Evolutionary conservation across 2,888 invertebrate species (phyloP), one percentile per base, ranked within the genome.

Genomic region (Agapostemon virescens): DNA sequence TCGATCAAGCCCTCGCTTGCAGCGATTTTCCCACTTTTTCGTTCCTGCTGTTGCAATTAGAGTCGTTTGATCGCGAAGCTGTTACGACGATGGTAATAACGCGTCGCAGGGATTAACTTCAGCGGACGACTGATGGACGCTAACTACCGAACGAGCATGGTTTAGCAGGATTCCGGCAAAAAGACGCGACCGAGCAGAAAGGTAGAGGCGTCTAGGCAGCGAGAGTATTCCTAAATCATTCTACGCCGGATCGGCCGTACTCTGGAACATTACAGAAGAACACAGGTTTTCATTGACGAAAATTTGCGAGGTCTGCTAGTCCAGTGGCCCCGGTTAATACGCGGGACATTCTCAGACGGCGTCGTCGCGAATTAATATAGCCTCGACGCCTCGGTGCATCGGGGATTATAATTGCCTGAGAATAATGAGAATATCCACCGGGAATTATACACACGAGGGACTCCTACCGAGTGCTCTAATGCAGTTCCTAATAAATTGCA

Each of bases 311-410:
- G 49, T 7, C 76, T 71, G 55, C 67, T 61, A 77, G 87, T 83
- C 84, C 86, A 86, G 81, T 79, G 85, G 84, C 87, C 87, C 55
- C 84, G 73, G 78, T 83, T 87, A 87, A 87, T 87, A 85, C 86
- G 81, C 79, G 75, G 63, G 79, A 85, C 88, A 88, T 88, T 88
- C 88, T 88, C 87, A 89, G 89, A 89, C 89, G 85, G 85, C 88
- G 88, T 85, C 88, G 85, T 70, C 81, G 81, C 75, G 87, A 89
- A 89, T 89, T 88, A 89, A 89, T 88, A 88, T 88, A 88, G 88
- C 85, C 83, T 72, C 79, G 80, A 81, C 79, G 81, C 75, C 79
- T 77, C 61, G 74, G 70, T 76, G 82, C 81, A 84, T 84, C 88
- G 81, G 81, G 85, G 87, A 87, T 88, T 87, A 87, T 87, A 88